phyloP scores from a whole-genome alignment of 2,888 invertebrate species.

The Mycalesis mineus region DNA sequence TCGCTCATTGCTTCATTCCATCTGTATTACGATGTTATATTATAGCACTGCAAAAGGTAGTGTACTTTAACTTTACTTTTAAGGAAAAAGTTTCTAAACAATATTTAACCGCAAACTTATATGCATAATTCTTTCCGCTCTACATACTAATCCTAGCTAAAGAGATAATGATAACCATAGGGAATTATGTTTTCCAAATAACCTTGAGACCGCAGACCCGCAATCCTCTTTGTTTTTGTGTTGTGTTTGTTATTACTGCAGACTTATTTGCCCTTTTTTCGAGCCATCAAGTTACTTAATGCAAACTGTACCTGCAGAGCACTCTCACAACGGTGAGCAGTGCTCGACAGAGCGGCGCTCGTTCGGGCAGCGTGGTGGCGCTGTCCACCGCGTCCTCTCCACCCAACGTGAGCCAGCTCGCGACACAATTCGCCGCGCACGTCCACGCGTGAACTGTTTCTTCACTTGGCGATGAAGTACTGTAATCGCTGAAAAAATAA shows the following conservation, averaged over 20 bases:
- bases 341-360: slow-evolving; percentile 61
- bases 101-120: no score
- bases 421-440: slow-evolving; percentile 57
- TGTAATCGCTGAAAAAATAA: slow-evolving; percentile 44
- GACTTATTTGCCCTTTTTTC: no score
- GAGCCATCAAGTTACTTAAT: not conserved
- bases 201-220: no score
- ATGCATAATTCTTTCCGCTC: no score
- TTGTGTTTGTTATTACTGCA: no score
- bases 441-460: slow-evolving; percentile 53
- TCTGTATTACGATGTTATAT: slow-evolving; percentile 30
- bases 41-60: no score
- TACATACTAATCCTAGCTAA: no score
- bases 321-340: slow-evolving; percentile 56
- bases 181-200: no score
- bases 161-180: no score
- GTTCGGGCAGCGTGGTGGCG: slow-evolving; percentile 51
- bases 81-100: no score
- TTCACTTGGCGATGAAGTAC: slow-evolving; percentile 51
- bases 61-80: no score
- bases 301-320: slow-evolving; percentile 54
- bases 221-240: no score
- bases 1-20: slow-evolving; percentile 60
- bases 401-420: slow-evolving; percentile 61
- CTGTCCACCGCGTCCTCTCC: slow-evolving; percentile 53